These are phyloP conservation scores for Agapornis roseicollis DNA, from an alignment of 2,113 vertebrate genomes.

Conservation along the genomic window DNA sequence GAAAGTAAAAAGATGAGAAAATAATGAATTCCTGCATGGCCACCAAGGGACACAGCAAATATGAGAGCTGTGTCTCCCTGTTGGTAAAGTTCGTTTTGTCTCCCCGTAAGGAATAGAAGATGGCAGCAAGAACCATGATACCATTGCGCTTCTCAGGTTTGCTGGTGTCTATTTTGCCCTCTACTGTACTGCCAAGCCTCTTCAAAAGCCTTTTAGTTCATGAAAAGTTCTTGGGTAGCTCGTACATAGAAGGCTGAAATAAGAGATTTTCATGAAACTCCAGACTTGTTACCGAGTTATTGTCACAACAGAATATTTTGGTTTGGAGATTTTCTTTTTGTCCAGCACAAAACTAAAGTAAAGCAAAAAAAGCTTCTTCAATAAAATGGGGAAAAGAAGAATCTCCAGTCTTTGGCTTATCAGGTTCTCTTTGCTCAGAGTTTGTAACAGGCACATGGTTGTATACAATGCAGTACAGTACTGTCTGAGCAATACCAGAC, in stretches of 20 bases:
- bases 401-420: not conserved
- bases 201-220: not conserved
- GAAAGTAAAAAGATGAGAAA: not conserved
- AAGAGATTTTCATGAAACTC: constrained; percentile 24
- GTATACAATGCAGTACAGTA: not conserved
- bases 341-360: not conserved
- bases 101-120: not conserved
- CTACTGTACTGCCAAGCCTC: not conserved
- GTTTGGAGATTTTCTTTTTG: not conserved
- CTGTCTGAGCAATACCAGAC: not conserved
- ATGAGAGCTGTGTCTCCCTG: not conserved
- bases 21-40: not conserved
- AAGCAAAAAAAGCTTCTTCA: not conserved
- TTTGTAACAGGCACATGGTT: not conserved
- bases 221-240: not conserved
- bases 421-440: not conserved
- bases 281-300: not conserved
- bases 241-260: not conserved
- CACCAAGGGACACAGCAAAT: not conserved
- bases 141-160: not conserved
- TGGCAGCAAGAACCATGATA: not conserved
- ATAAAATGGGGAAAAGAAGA: not conserved
- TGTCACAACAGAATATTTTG: not conserved
- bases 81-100: not conserved
- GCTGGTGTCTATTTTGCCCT: not conserved